Base-by-base conservation (phyloP, 2,797 vertebrate species). In the Apogon hyalosoma region DNA sequence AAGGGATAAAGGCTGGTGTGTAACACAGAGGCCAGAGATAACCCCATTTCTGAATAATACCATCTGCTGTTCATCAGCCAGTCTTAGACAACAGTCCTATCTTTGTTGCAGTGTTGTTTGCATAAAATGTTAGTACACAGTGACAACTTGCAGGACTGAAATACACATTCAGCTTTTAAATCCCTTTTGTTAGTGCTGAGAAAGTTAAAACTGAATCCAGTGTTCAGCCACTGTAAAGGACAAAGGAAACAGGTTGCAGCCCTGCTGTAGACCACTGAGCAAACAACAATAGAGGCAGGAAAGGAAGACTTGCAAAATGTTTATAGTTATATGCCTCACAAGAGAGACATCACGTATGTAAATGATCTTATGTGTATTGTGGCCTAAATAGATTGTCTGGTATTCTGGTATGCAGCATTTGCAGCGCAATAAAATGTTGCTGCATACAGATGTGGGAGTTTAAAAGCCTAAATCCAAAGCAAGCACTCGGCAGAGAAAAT, bases 161-260 rank as follows among this genome's bases (percentile, higher is more conserved):
- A 41, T 9, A 18, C 8, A 55, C 12, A 42, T 61, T 52, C 3
- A 14, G 10, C 14, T n/a, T 38, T 56, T n/a, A 31, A 69, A 71
- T 56, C n/a, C 16, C 5, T 16, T 16, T 41, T 14, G 13, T 41
- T 15, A 19, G 36, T 18, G 52, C 28, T 36, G 39, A 16, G 10
- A 58, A 31, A 57, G 52, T 1, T 18, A 15, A 58, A 28, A 48
- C 19, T 24, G 8, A 11, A 24, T 6, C 50, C 11, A 58, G 64
- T 72, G 11, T 49, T 55, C 42, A 16, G 21, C 36, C 39, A n/a
- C 1, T 28, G 16, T 46, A 40, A 64, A 45, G 52, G 53, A 54
- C 59, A 57, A 16, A 69, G 56, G 57, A 62, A 45, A 16, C 41
- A 48, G 47, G 39, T 55, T 49, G 4, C 36, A 61, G 11, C 15